phyloP scores from a whole-genome alignment of 2,797 vertebrate species.

The Carduelis carduelis region DNA sequence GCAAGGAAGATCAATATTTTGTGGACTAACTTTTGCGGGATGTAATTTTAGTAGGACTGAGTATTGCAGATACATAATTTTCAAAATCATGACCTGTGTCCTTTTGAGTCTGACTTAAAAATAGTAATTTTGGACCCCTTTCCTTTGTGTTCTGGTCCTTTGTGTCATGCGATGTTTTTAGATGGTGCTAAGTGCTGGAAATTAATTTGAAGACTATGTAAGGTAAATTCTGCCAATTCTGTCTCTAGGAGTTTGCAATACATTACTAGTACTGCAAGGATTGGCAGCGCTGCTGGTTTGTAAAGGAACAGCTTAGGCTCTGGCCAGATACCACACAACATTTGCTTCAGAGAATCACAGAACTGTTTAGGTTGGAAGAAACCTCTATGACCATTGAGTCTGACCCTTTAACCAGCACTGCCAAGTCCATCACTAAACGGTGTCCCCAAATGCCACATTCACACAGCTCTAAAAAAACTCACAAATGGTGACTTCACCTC shows the following conservation, averaged over 20 bases:
- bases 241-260: not conserved
- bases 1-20: not conserved
- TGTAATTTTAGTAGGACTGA: not conserved
- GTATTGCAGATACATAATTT: not conserved
- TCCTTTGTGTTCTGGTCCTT: not conserved
- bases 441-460: not conserved
- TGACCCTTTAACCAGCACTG: too few species aligned
- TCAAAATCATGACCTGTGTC: not conserved
- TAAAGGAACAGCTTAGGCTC: not conserved
- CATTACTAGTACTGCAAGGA: not conserved
- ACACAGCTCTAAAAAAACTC: not conserved
- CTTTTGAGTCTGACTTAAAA: not conserved
- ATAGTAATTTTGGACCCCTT: not conserved
- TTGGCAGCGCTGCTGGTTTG: not conserved
- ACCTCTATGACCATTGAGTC: fast-evolving
- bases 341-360: not conserved
- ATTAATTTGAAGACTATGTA: not conserved
- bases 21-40: not conserved
- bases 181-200: not conserved
- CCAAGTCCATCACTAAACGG: not conserved
- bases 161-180: not conserved
- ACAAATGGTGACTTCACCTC: not conserved
- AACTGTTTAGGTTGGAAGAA: not conserved
- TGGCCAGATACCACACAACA: not conserved
- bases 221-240: not conserved